phyloP scores from a whole-genome alignment of 2,797 vertebrate species.

The Clarias platycephalus region DNA sequence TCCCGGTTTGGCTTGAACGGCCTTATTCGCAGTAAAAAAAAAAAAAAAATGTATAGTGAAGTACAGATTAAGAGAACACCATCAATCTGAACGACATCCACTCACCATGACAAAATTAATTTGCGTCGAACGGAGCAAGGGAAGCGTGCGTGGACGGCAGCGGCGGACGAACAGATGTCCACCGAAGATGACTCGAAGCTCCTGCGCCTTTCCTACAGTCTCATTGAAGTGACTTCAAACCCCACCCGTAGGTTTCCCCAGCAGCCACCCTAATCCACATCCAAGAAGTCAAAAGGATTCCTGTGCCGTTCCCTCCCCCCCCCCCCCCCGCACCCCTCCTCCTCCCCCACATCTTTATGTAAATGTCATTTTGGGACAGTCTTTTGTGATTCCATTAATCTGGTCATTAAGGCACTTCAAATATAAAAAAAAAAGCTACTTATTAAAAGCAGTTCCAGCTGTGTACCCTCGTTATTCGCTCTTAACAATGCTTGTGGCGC shows the following conservation, averaged over 20 bases:
- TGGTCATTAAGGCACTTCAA: conserved; percentile 83
- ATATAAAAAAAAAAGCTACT: conserved; percentile 68
- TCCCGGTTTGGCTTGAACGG: no score
- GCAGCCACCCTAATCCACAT: conserved; percentile 68
- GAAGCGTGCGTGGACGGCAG: conserved; percentile 55
- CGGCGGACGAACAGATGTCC: conserved; percentile 77
- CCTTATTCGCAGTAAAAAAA: neutral
- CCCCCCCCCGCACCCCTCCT: neutral
- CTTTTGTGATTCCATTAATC: conserved; percentile 75
- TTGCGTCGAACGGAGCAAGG: conserved; percentile 68
- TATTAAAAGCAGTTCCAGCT: conserved; percentile 82
- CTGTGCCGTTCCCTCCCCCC: conserved; percentile 29
- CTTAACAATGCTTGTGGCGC: conserved; percentile 76
- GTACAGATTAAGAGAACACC: neutral
- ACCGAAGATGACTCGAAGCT: conserved; percentile 61
- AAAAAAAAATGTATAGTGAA: neutral
- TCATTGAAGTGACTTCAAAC: conserved; percentile 80
- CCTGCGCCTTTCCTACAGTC: conserved; percentile 31
- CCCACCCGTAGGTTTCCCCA: conserved; percentile 74
- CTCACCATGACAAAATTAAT: conserved; percentile 61
- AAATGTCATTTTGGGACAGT: conserved; percentile 63
- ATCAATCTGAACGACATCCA: neutral
- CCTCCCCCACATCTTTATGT: conserved; percentile 65
- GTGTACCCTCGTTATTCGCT: conserved; percentile 73
- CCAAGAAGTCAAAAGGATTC: conserved; percentile 62